Conservation (phyloP, 2,888 invertebrate species). For the Drepana falcataria region DNA sequence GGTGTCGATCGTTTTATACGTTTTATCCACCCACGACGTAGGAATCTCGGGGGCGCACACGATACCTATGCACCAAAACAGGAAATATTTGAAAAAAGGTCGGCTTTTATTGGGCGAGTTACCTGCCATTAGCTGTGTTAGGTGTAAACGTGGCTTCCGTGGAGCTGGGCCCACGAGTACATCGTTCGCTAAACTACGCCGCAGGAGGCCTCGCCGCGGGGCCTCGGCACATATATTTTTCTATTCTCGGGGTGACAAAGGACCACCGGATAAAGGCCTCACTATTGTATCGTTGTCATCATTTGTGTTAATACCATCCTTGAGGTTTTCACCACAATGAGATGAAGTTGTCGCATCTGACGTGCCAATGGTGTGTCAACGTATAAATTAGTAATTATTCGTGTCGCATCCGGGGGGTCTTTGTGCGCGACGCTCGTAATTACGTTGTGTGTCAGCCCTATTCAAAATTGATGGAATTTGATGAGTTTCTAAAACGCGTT, state of each 20-base stretch:
- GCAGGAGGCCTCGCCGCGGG: slow-evolving; percentile 65
- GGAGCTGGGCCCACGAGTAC: slow-evolving; percentile 36
- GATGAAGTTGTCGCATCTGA: slow-evolving; percentile 66
- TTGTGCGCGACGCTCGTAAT: slow-evolving; percentile 54
- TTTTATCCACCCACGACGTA: slow-evolving; percentile 75
- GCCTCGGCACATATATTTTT: slow-evolving; percentile 65
- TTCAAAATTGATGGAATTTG: slow-evolving; percentile 40
- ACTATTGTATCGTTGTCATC: slow-evolving; percentile 72
- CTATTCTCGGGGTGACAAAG: slow-evolving; percentile 70
- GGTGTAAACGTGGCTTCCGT: slow-evolving; percentile 76
- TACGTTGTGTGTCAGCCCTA: slow-evolving; percentile 44
- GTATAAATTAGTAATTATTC: slow-evolving; percentile 74
- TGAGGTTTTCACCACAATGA: slow-evolving; percentile 76
- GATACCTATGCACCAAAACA: slow-evolving; percentile 70
- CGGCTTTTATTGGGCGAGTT: slow-evolving; percentile 72
- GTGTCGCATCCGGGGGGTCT: slow-evolving; percentile 64
- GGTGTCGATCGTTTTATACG: slow-evolving; percentile 66
- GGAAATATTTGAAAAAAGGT: slow-evolving; percentile 74
- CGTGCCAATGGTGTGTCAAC: slow-evolving; percentile 71
- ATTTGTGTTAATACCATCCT: slow-evolving; percentile 76
- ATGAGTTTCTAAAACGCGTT: slow-evolving; percentile 36
- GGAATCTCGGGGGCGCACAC: slow-evolving; percentile 63
- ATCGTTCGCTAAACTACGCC: slow-evolving; percentile 59
- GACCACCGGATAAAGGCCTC: slow-evolving; percentile 55
- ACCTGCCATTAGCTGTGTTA: slow-evolving; percentile 75